A percentile compares a stretch with the other conserved stretches of the same genome.
Conservation (phyloP, 1,140 invertebrate species). For the Bradysia coprophila region DNA sequence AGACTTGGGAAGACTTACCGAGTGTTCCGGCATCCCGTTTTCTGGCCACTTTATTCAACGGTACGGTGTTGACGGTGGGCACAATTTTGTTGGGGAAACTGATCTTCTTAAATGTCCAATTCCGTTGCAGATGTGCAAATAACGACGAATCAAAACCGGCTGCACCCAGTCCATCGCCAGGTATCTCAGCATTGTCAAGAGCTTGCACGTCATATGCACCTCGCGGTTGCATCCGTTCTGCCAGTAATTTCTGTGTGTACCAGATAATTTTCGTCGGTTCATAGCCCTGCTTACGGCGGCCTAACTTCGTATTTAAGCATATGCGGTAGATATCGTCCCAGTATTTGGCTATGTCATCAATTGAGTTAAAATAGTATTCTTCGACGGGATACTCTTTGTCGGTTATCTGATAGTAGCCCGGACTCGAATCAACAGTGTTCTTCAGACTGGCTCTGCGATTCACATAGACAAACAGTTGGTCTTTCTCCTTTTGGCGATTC, state of each 20-base stretch:
- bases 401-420: slow-evolving; percentile 41
- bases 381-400: slow-evolving; percentile 33
- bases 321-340: slow-evolving; percentile 54
- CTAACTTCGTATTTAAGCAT: slow-evolving; percentile 43
- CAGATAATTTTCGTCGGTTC: too few relatives aligned
- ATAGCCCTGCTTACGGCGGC: slow-evolving; percentile 25
- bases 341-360: slow-evolving; percentile 41
- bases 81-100: slow-evolving; percentile 4
- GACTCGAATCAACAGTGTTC: slow-evolving; percentile 42
- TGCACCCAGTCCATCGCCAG: slow-evolving; percentile 52
- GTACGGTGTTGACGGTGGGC: not conserved
- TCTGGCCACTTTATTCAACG: too few relatives aligned
- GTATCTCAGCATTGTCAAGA: slow-evolving; percentile 31
- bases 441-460: slow-evolving; percentile 38
- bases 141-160: slow-evolving; percentile 51
- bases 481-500: slow-evolving; percentile 39
- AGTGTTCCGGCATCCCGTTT: too few relatives aligned
- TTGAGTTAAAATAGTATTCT: slow-evolving; percentile 32
- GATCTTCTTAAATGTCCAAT: slow-evolving; percentile 39
- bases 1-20: too few relatives aligned
- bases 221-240: slow-evolving; percentile 17
- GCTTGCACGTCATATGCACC: slow-evolving; percentile 11
- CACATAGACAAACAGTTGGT: slow-evolving; percentile 49
- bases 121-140: slow-evolving; percentile 46
- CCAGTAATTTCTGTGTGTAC: slow-evolving; percentile 31